A percentile compares a stretch with the other conserved stretches of the same genome.
Conservation (phyloP, 1,140 invertebrate species). For the Atopsyche davidsoni region DNA sequence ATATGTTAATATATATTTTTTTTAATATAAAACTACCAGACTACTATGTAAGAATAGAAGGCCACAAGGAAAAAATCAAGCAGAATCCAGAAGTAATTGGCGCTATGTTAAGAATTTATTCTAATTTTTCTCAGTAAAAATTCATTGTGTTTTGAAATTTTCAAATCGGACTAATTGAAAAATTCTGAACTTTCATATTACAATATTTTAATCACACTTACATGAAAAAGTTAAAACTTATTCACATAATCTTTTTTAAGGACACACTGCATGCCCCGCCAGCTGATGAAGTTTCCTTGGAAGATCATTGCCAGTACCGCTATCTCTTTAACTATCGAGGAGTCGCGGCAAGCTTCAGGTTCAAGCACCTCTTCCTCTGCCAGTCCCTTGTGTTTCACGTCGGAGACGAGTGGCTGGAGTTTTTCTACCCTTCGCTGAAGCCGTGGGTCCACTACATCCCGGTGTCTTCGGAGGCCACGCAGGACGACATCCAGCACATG, state of each 20-base stretch:
- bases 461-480: constrained; percentile 61
- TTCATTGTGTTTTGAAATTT: too few relatives aligned
- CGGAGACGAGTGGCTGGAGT: constrained; percentile 91
- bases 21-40: neutral
- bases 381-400: constrained; percentile 94
- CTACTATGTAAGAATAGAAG: neutral
- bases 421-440: constrained; percentile 87
- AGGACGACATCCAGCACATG: constrained; percentile 62
- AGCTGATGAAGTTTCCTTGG: constrained; percentile 81
- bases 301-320: constrained; percentile 90
- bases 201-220: too few relatives aligned
- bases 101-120: too few relatives aligned
- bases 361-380: constrained; percentile 94
- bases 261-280: constrained; percentile 80
- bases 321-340: constrained; percentile 96
- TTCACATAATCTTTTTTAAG: constrained; percentile 41
- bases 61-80: neutral
- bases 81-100: too few relatives aligned
- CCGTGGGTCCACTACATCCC: constrained; percentile 97
- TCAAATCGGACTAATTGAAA: too few relatives aligned
- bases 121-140: too few relatives aligned
- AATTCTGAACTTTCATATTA: too few relatives aligned
- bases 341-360: constrained; percentile 94
- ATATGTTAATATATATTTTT: too few relatives aligned
- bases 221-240: too few relatives aligned